Conservation (phyloP, 2,797 vertebrate species). For the Betta splendens region DNA sequence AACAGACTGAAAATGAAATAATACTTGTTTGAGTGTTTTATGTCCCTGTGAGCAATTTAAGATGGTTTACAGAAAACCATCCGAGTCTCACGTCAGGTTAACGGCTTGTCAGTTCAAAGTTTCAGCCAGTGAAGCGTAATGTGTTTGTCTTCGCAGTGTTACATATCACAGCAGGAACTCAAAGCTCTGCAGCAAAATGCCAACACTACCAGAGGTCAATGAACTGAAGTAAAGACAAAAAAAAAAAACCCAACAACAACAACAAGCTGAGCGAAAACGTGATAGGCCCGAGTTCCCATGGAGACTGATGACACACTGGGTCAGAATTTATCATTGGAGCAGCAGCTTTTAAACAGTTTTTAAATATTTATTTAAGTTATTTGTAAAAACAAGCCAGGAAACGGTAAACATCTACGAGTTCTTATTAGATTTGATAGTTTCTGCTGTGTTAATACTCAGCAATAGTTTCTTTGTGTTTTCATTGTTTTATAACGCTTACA, state of each 20-base stretch:
- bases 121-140: slow-evolving; percentile 32
- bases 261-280: neutral
- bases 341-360: neutral
- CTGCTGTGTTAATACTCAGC: neutral
- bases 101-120: slow-evolving; percentile 34
- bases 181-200: neutral
- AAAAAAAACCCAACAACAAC: neutral
- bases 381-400: neutral
- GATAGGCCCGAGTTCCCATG: neutral
- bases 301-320: slow-evolving; percentile 58
- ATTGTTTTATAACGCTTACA: neutral
- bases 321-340: slow-evolving; percentile 8
- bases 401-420: neutral
- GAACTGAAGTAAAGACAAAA: neutral
- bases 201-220: neutral
- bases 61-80: neutral
- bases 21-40: neutral
- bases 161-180: slow-evolving; percentile 12
- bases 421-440: neutral
- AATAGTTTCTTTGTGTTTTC: neutral
- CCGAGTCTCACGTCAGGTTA: slow-evolving; percentile 29
- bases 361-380: no score
- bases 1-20: neutral
- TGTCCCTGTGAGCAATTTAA: neutral
- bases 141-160: slow-evolving; percentile 33